Conservation (phyloP, 2,888 invertebrate genomes). For the Drosophila meridiana region DNA sequence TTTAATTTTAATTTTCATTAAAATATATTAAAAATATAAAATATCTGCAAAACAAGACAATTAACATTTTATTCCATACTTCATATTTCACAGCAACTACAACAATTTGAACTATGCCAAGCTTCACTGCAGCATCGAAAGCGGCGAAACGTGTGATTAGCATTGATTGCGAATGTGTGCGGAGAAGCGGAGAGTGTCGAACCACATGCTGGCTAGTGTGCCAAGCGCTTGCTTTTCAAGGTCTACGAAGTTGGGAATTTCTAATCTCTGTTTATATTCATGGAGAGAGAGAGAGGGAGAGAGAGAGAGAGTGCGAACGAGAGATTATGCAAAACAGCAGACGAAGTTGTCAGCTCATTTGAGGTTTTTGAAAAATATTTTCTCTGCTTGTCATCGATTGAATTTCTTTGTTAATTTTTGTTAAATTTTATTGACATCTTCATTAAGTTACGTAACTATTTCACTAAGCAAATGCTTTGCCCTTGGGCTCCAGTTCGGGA, state of each 20-base stretch:
- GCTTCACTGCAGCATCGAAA: constrained; percentile 26
- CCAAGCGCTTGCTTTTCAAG: constrained; percentile 48
- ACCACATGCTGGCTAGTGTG: constrained; percentile 19
- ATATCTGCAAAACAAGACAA: background rate
- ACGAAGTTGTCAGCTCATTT: constrained; percentile 2
- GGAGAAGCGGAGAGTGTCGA: background rate
- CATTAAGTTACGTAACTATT: constrained; percentile 18
- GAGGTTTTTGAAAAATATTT: constrained; percentile 8
- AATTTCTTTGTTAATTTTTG: background rate
- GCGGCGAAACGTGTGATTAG: constrained; percentile 6
- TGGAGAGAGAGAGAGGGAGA: background rate
- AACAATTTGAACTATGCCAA: background rate
- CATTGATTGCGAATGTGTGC: background rate
- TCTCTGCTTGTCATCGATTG: background rate
- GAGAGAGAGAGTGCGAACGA: background rate
- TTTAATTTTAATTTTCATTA: background rate
- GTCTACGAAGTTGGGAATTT: constrained; percentile 47
- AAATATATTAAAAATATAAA: background rate
- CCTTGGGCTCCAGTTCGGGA: background rate
- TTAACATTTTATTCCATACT: background rate
- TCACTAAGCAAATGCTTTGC: constrained; percentile 5
- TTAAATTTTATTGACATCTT: constrained; percentile 14
- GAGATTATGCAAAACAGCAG: constrained; percentile 20
- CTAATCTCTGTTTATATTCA: background rate
- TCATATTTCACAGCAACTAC: background rate